Evolutionary conservation across 2,797 vertebrate species (phyloP).

Genomic region (Gallinago stenura): DNA sequence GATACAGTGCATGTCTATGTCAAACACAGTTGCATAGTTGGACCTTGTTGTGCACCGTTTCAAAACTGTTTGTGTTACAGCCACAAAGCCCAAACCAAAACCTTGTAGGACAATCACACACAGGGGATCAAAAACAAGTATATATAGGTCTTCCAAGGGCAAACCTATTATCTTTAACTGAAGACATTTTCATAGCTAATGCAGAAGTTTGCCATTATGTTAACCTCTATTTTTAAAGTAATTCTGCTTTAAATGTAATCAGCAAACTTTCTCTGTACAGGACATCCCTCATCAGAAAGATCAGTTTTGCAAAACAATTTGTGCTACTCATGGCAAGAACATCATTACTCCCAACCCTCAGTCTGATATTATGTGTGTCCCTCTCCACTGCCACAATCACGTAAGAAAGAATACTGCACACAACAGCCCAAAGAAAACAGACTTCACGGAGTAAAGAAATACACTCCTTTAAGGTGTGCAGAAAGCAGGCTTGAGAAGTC

Average conservation of each 20-base stretch:
- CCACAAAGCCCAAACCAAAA: not conserved
- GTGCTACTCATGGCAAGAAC: not conserved
- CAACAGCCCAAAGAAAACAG: not conserved
- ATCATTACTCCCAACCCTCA: not conserved
- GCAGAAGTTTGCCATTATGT: not conserved
- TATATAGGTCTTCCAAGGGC: not conserved
- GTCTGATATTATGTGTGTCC: not conserved
- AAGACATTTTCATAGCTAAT: not conserved
- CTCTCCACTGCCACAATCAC: not conserved
- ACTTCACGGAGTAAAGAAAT: not conserved
- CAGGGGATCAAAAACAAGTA: not conserved
- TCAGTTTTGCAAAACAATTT: not conserved
- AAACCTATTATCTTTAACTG: not conserved
- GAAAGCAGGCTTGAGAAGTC: not conserved
- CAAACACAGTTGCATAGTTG: not conserved
- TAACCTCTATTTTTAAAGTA: not conserved
- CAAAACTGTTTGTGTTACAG: not conserved
- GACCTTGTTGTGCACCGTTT: not conserved
- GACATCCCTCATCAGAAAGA: not conserved
- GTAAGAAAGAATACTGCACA: not conserved
- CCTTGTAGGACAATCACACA: not conserved
- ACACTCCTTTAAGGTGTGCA: not conserved
- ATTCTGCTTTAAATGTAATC: not conserved
- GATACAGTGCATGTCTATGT: accelerated
- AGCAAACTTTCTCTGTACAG: not conserved